These are phyloP conservation scores for Atrina japonica DNA, from an alignment of 2,888 invertebrate species.

Conservation along the genomic window DNA sequence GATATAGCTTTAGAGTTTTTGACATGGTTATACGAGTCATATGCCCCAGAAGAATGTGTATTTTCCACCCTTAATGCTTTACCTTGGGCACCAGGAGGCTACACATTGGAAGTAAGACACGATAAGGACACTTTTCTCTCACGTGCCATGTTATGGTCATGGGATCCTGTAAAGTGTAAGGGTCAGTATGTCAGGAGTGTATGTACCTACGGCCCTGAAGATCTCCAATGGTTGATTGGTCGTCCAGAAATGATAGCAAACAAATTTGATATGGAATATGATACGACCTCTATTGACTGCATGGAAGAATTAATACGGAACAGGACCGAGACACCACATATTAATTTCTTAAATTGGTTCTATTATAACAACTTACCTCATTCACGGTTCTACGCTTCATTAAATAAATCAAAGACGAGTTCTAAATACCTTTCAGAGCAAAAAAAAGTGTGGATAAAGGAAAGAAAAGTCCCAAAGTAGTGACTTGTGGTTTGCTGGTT, in stretches of 20 bases:
- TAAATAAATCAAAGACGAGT: too few relatives aligned
- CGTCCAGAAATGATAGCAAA: conserved; percentile 75
- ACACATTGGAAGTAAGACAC: conserved; percentile 13
- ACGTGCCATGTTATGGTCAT: conserved; percentile 35
- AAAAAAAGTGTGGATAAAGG: too few relatives aligned
- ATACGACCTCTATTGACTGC: conserved; percentile 74
- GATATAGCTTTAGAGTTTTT: conserved; percentile 43
- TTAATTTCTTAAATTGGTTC: conserved; percentile 25
- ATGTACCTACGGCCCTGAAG: conserved; percentile 70
- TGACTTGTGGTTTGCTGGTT: too few relatives aligned
- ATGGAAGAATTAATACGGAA: conserved; percentile 66
- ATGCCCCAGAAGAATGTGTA: conserved; percentile 57
- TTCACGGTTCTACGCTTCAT: conserved; percentile 6
- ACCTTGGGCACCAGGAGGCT: conserved; percentile 57
- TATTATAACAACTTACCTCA: conserved; percentile 35
- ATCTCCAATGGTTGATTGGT: conserved; percentile 64
- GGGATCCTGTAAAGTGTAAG: conserved; percentile 13
- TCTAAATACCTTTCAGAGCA: too few relatives aligned
- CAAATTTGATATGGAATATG: conserved; percentile 74
- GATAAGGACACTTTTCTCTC: conserved; percentile 18
- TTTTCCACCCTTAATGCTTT: conserved; percentile 59
- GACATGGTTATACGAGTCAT: conserved; percentile 57
- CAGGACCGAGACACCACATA: conserved; percentile 43
- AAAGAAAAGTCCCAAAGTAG: too few relatives aligned
- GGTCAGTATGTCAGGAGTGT: conserved; percentile 52